Conservation (phyloP, 2,113 vertebrate genomes). For the Mobula hypostoma region DNA sequence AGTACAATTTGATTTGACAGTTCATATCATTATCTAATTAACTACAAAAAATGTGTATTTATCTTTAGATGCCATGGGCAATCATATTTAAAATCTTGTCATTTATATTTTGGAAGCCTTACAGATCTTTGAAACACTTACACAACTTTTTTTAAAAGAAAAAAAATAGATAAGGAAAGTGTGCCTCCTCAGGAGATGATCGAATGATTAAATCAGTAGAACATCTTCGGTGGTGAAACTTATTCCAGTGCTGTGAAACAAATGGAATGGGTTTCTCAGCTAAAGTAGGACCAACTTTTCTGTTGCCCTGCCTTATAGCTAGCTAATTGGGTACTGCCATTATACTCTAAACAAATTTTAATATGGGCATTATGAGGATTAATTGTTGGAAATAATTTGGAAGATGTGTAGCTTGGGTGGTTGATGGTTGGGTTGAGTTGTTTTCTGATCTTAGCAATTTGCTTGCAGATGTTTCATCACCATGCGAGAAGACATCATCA, state of each 20-base stretch:
- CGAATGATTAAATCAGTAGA: neutral
- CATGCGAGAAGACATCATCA: too few species aligned
- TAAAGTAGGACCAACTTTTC: neutral
- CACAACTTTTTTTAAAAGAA: neutral
- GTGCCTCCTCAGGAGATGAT: neutral
- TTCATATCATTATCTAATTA: neutral
- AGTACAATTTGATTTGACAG: neutral
- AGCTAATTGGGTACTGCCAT: neutral
- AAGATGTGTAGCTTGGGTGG: too few species aligned
- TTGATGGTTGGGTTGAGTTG: too few species aligned
- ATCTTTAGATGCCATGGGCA: slow-evolving; percentile 20
- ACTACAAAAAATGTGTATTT: slow-evolving; percentile 11
- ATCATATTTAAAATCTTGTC: neutral
- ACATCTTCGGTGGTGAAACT: neutral
- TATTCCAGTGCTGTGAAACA: neutral
- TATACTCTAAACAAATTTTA: neutral
- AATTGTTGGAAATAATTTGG: too few species aligned
- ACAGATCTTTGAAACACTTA: neutral
- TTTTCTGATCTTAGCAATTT: too few species aligned
- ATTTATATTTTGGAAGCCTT: neutral
- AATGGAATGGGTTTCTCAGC: neutral
- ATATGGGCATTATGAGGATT: neutral
- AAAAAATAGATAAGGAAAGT: neutral
- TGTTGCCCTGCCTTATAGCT: neutral
- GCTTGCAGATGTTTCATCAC: too few species aligned